Base-by-base conservation (phyloP, 1,140 invertebrate species). In the Neomicropteryx cornuta region DNA sequence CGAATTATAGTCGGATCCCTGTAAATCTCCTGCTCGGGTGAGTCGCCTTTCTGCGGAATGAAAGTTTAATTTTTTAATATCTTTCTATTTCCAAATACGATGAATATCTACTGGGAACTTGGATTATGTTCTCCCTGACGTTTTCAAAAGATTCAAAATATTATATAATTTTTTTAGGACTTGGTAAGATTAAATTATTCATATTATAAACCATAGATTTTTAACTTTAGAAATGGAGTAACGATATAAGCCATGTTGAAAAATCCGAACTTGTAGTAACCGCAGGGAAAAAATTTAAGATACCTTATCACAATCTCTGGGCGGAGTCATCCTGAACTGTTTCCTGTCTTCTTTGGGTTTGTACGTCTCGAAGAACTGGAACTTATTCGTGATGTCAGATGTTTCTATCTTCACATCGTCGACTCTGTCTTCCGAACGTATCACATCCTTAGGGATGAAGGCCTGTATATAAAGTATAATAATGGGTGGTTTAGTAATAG, bases 311-410 rank as follows among this genome's bases (percentile, higher is more conserved):
- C n/a, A n/a, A n/a, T n/a, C n/a, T 39, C 85, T 68, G 3, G 87
- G 87, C 37, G 87, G 87, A 8, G 87, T 90, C 58, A 90, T 87
- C 48, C 87, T 71, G 67, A 90, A 91, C 50, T 76, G 66, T 60
- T 79, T 84, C 45, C 75, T 73, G 47, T 76, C 62, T 50, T 74
- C 72, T 56, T 81, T 73, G 23, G 81, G 77, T 52, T 76, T 76
- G 66, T 87, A 91, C 1, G 77, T 82, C 71, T 92, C 88, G 67
- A 93, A 93, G 68, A 92, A 92, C 61, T 87, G 86, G 67, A 91
- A 92, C 49, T 84, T 77, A 52, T 83, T 76, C 21, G 80, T 76
- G 43, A 93, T 79, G 57, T 89, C 83, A 14, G 79, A 78, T 2
- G 84, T 87, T 62, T 83, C 73, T 34, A 89, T 76, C 47, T 73